phyloP scores from a whole-genome alignment of 1,140 invertebrate species.

The Drosophila saltans region DNA sequence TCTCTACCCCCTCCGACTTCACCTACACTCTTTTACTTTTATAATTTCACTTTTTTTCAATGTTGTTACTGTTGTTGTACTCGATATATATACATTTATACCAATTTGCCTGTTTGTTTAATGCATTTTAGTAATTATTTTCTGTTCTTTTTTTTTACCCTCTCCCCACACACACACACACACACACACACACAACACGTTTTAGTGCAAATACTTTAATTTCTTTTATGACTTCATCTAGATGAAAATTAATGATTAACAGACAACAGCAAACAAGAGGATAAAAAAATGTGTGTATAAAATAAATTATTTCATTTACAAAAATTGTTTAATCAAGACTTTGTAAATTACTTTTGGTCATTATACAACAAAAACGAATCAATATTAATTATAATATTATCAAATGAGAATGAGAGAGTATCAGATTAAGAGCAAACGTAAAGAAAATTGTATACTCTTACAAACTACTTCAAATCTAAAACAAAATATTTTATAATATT shows the following conservation, averaged over 20 bases:
- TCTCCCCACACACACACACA: conserved; percentile 2
- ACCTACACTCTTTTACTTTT: conserved; percentile 17
- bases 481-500: too few relatives aligned
- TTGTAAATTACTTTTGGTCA: conserved; percentile 6
- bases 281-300: neutral
- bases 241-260: conserved; percentile 55
- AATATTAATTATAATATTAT: conserved; percentile 4
- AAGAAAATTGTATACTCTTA: too few relatives aligned
- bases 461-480: too few relatives aligned
- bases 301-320: conserved; percentile 12
- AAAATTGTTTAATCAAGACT: conserved; percentile 10
- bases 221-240: conserved; percentile 52
- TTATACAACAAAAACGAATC: neutral
- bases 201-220: conserved; percentile 57
- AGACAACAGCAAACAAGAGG: neutral
- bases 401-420: neutral
- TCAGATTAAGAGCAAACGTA: neutral
- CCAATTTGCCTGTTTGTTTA: conserved; percentile 50
- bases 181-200: conserved; percentile 23
- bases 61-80: neutral
- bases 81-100: conserved; percentile 1
- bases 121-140: conserved; percentile 81
- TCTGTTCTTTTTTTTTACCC: conserved; percentile 45
- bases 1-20: conserved; percentile 20
- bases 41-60: conserved; percentile 15